Evolutionary conservation across 2,888 invertebrate genomes (phyloP).

Genomic region (Philaethria dido): DNA sequence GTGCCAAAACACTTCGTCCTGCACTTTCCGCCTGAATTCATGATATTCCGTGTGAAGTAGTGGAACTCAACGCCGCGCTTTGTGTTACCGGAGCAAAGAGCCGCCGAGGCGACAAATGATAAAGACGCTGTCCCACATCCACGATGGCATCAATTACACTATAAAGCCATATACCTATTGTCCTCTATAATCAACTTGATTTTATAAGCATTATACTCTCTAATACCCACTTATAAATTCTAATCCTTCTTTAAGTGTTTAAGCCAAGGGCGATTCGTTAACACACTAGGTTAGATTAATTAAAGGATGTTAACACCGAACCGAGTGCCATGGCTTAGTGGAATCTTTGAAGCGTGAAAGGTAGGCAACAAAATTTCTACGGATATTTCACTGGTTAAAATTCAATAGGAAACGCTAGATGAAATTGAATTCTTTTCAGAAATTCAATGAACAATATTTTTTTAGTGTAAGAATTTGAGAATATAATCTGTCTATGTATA

Average conservation of each 20-base stretch:
- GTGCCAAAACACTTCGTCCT: no score
- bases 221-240: constrained; percentile 21
- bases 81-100: no score
- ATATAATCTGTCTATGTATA: no score
- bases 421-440: background rate
- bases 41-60: no score
- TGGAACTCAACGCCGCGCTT: no score
- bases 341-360: constrained; percentile 32
- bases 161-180: background rate
- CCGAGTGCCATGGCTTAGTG: constrained; percentile 34
- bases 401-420: background rate
- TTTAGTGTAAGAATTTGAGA: background rate
- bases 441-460: background rate
- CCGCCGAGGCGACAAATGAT: no score
- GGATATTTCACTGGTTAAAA: constrained; percentile 15
- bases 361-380: constrained; percentile 16
- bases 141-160: background rate
- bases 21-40: no score
- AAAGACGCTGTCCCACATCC: no score
- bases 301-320: constrained; percentile 40
- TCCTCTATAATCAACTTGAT: background rate
- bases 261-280: constrained; percentile 39
- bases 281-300: constrained; percentile 42
- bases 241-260: constrained; percentile 33
- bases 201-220: constrained; percentile 10